These are phyloP conservation scores for Zoanthus sociatus DNA, from an alignment of 92 coral and sea anemone species.

Conservation along the genomic window DNA sequence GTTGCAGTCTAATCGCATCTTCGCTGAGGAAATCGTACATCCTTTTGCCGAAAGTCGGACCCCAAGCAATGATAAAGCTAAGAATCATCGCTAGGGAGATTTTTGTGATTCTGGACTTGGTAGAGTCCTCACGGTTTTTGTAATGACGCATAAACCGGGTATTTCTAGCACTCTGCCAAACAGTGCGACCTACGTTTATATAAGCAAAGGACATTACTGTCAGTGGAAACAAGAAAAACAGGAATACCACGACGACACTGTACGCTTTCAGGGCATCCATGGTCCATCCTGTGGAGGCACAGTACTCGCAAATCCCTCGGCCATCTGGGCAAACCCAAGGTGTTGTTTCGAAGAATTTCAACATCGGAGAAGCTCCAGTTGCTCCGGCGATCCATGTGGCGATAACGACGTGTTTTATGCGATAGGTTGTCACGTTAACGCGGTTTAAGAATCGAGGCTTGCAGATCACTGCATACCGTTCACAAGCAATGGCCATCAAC, in stretches of 20 bases:
- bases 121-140: constrained; percentile 22
- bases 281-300: constrained; percentile 63
- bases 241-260: constrained; percentile 46
- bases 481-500: constrained; percentile 74
- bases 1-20: neutral
- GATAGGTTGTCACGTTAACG: constrained; percentile 58
- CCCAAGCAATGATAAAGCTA: constrained; percentile 86
- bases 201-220: constrained; percentile 69
- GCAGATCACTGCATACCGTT: constrained; percentile 78
- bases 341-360: constrained; percentile 49
- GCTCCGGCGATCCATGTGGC: constrained; percentile 66
- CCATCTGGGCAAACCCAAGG: neutral
- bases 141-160: constrained; percentile 73
- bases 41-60: constrained; percentile 61
- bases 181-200: constrained; percentile 70
- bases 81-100: constrained; percentile 76
- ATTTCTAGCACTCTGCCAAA: constrained; percentile 74
- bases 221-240: constrained; percentile 73
- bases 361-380: constrained; percentile 61
- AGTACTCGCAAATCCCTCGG: constrained; percentile 39
- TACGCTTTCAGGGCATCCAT: constrained; percentile 42
- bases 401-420: constrained; percentile 49
- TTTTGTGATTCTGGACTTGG: constrained; percentile 79
- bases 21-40: constrained; percentile 34
- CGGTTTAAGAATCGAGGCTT: constrained; percentile 51